Evolutionary conservation across 2,113 vertebrate genomes (phyloP), one percentile per base, ranked within the genome.

Genomic region (Chloropsis hardwickii): DNA sequence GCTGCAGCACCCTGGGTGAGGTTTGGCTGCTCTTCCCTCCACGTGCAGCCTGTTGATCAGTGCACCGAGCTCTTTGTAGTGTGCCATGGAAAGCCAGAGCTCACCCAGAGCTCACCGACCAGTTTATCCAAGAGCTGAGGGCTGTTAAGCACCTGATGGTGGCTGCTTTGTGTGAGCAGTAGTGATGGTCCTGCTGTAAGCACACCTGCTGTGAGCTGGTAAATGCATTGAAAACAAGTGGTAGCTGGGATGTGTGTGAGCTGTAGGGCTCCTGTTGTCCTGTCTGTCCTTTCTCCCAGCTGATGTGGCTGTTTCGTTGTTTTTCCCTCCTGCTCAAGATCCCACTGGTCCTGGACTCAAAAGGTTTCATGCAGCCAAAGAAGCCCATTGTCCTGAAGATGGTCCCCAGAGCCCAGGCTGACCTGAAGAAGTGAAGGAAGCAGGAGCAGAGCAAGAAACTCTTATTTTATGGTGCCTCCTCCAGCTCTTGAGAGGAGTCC

Each of bases 341-440:
- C 65, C 98, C 98, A 0, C 18, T 98, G 37, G 97, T 98, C 71
- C 6, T 99, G 96, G 98, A 97, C 65, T 39, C 37, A 0, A 86
- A 92, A 58, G 95, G 90, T 58, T 85, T 98, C 39, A 18, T 98
- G 37, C 62, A 83, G 10, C 98, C 98, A 3, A 98, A 98, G 95
- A 74, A 98, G 78, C 98, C 98, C 37, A 97, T 99, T 60, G 62
- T 97, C 42, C 96, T 99, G 73, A 98, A 98, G 95, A 92, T 98
- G 87, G 95, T 96, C 48, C 95, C 97, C 44, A 98, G 98, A 70
- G 85, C 58, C 60, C 64, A 54, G 11, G 7, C 65, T 25, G 60
- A 44, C 31, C 51, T 11, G 66, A 31, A 93, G 22, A 78, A 96
- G 72, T 96, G 96, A 97, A 92, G 33, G 56, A 81, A 66, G 23